These are phyloP conservation scores for Laterallus jamaicensis DNA, from an alignment of 2,113 vertebrate genomes.

Conservation along the genomic window DNA sequence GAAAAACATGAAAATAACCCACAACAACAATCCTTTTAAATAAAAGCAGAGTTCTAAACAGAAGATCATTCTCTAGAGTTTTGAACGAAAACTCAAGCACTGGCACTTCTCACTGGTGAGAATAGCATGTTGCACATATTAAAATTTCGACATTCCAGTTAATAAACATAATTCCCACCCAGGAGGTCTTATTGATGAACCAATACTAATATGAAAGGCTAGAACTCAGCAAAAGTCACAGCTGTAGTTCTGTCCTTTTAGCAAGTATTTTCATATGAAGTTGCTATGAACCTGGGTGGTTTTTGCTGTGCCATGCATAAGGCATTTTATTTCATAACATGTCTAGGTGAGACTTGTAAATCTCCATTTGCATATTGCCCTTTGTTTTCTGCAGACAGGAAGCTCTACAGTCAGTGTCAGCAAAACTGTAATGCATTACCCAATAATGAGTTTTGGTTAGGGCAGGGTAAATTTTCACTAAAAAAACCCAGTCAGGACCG, in stretches of 20 bases:
- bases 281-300: not conserved
- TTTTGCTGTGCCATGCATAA: not conserved
- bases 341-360: not conserved
- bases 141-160: not conserved
- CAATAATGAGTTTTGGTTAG: not conserved
- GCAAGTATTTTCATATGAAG: not conserved
- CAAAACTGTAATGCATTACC: not conserved
- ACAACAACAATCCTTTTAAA: not conserved
- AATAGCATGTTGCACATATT: not conserved
- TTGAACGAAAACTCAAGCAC: conserved; percentile 14
- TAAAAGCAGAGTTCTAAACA: not conserved
- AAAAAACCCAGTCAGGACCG: no score
- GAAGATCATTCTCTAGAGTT: not conserved
- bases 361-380: not conserved
- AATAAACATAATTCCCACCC: not conserved
- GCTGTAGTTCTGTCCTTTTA: not conserved
- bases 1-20: not conserved
- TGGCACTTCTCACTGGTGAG: not conserved
- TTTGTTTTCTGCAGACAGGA: not conserved
- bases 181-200: not conserved
- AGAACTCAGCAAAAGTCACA: not conserved
- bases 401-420: not conserved
- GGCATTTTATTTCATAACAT: not conserved
- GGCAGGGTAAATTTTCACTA: no score
- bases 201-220: not conserved